phyloP scores from a whole-genome alignment of 2,888 invertebrate genomes.

The Drosophila peninsularis region DNA sequence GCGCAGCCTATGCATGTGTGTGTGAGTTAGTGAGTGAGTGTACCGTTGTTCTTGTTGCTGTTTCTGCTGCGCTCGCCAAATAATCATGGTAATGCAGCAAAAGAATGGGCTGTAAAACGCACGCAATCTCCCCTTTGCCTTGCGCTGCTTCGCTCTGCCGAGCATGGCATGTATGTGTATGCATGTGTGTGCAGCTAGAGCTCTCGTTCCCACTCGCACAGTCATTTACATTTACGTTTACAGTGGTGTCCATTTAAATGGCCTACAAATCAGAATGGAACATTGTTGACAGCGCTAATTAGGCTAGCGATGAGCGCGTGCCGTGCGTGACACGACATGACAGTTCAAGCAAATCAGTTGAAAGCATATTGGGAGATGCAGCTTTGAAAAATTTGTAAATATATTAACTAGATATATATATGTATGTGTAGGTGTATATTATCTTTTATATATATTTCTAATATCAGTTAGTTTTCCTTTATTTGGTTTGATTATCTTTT shows the following conservation, averaged over 20 bases:
- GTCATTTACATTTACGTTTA: conserved; percentile 11
- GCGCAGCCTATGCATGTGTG: neutral
- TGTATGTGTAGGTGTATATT: neutral
- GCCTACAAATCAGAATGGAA: conserved; percentile 37
- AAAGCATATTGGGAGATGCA: too few relatives aligned
- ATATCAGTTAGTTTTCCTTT: neutral
- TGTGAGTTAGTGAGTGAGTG: neutral
- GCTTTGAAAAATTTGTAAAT: neutral
- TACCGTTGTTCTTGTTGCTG: conserved; percentile 1
- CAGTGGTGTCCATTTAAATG: conserved; percentile 50
- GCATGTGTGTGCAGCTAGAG: too few relatives aligned
- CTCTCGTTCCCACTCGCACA: conserved; percentile 1
- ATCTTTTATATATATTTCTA: neutral
- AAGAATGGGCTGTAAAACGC: conserved; percentile 36
- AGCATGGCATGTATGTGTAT: neutral
- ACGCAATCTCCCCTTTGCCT: conserved; percentile 22
- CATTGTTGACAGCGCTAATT: conserved; percentile 18
- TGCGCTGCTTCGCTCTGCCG: neutral
- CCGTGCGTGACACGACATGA: neutral
- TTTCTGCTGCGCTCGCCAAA: conserved; percentile 33
- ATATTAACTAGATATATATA: neutral
- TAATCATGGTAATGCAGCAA: conserved; percentile 45
- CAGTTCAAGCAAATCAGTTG: neutral
- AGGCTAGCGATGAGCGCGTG: conserved; percentile 6
- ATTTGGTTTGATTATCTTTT: neutral